These are phyloP conservation scores for Sorex maritimensis DNA, from an alignment of 2,797 vertebrate species.

Conservation along the genomic window DNA sequence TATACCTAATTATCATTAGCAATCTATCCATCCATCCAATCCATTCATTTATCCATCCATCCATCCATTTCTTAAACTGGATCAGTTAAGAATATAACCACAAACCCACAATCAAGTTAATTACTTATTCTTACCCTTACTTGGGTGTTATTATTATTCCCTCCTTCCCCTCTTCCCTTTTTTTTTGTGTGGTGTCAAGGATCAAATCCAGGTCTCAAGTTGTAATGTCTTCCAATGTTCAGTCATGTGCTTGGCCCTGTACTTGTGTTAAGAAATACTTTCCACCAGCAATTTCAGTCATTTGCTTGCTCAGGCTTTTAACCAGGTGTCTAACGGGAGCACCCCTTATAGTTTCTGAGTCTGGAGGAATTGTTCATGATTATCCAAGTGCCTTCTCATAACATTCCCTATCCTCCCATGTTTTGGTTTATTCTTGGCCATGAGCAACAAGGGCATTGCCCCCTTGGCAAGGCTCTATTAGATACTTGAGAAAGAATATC, in stretches of 20 bases:
- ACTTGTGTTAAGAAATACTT: too few relatives aligned
- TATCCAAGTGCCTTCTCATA: background rate
- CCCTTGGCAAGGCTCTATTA: background rate
- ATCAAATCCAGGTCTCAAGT: too few relatives aligned
- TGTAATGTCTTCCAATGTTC: too few relatives aligned
- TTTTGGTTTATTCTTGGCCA: background rate
- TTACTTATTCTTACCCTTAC: background rate
- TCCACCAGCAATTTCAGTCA: background rate
- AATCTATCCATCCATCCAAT: background rate
- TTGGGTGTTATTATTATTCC: too few relatives aligned
- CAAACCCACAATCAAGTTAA: background rate
- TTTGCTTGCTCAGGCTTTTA: background rate
- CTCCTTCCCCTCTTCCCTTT: too few relatives aligned
- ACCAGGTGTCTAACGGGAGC: background rate
- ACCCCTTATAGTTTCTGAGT: background rate
- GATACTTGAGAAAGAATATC: background rate
- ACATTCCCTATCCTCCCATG: background rate
- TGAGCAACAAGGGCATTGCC: background rate
- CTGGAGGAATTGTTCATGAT: background rate
- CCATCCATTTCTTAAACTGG: conserved; percentile 23
- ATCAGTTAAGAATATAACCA: background rate
- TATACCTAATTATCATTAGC: background rate
- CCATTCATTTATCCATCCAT: background rate
- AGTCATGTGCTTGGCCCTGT: too few relatives aligned
- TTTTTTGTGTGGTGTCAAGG: too few relatives aligned